Base-by-base conservation (phyloP, 2,888 invertebrate genomes). In the Lepidocyrtinus sp. region DNA sequence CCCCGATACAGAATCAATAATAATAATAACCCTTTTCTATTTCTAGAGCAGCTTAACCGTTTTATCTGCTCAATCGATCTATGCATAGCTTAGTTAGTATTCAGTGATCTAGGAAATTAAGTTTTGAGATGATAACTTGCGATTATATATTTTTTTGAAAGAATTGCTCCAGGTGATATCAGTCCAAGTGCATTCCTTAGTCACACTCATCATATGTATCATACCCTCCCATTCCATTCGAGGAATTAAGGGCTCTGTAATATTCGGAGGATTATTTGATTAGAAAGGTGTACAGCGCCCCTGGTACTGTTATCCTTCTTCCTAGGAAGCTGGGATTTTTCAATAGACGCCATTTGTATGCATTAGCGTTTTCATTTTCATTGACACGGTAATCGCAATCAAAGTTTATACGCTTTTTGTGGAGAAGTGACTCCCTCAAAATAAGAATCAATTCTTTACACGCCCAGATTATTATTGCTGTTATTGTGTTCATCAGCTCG, bases 381-480 rank as follows among this genome's bases (percentile, higher is more conserved):
- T 36, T 36, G 36, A 36, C 36, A 36, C 36, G 5, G 36, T 36
- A 5, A 36, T n/a, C n/a, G n/a, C n/a, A n/a, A n/a, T 36, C 36
- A 36, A 36, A 36, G 5, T 36, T 36, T 36, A n/a, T n/a, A n/a
- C n/a, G 36, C 36, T 36, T 36, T 36, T 36, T n/a, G n/a, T n/a
- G n/a, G n/a, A n/a, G n/a, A n/a, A n/a, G 36, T 36, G 36, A 36
- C 36, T 36, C 12, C 36, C 12, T 5, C 12, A 36, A 36, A 36
- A 36, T 36, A 74, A 36, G 50, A 78, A 64, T 70, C 24, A 72
- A 71, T 72, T 71, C 36, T 36, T 36, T 46, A 70, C 72, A 67
- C 77, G 67, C 77, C 77, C 77, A 77, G 72, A 72, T 71, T 72
- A 72, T 36, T 25, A 62, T n/a, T 0, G 26, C 61, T 61, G 17